phyloP scores from a whole-genome alignment of 2,797 vertebrate genomes.

The Chromis chromis region DNA sequence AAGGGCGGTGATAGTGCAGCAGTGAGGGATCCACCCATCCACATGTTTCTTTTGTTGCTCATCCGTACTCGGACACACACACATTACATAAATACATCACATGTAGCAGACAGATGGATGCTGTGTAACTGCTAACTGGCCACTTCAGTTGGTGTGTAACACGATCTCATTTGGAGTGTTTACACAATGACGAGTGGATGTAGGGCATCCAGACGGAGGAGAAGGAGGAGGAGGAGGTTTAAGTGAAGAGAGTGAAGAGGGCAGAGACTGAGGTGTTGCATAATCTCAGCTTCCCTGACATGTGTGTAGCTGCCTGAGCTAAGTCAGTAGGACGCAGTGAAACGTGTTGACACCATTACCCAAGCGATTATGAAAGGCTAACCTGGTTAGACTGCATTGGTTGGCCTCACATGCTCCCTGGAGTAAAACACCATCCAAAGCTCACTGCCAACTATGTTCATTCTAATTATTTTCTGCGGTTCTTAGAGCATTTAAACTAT shows the following conservation, averaged over 20 bases:
- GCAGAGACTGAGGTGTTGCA: conserved; percentile 51
- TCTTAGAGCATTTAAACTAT: too few species aligned
- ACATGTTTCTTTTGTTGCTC: conserved; percentile 55
- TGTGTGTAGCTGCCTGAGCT: conserved; percentile 59
- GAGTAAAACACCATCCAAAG: conserved; percentile 24
- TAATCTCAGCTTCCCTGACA: conserved; percentile 64
- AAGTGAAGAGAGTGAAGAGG: background rate
- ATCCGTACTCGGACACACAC: conserved; percentile 31
- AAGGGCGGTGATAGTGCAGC: background rate
- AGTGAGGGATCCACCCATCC: conserved; percentile 46
- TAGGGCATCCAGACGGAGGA: conserved; percentile 59
- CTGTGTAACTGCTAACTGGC: conserved; percentile 47
- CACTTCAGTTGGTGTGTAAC: conserved; percentile 37
- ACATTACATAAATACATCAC: conserved; percentile 73
- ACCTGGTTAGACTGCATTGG: conserved; percentile 51
- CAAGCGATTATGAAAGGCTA: conserved; percentile 61
- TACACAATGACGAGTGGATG: conserved; percentile 57
- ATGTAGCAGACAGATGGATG: conserved; percentile 61
- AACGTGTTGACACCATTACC: conserved; percentile 64
- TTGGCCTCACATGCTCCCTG: conserved; percentile 30
- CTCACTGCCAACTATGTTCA: background rate
- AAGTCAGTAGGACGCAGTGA: conserved; percentile 55
- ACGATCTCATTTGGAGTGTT: conserved; percentile 58
- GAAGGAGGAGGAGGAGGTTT: background rate
- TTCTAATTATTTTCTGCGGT: too few species aligned